Evolutionary conservation across 1,140 invertebrate species (phyloP).

Genomic region (Dolichoris vasculosae): DNA sequence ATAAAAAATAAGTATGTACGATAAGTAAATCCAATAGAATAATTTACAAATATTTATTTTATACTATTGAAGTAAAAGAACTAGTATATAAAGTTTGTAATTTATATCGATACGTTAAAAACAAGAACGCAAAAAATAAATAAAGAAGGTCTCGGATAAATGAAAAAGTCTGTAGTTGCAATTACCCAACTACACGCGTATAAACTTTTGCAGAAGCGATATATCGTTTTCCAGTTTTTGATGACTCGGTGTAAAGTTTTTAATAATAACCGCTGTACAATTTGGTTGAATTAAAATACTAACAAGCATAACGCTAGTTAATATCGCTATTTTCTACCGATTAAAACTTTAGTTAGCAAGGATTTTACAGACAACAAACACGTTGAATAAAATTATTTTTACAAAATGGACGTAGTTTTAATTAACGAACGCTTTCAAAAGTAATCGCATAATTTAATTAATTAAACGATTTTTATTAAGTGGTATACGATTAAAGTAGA

Average conservation of each 20-base stretch:
- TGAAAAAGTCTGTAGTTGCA: not conserved
- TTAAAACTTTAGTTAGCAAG: not conserved
- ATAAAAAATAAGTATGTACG: no score
- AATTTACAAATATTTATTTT: no score
- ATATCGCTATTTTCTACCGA: not conserved
- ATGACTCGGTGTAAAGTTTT: not conserved
- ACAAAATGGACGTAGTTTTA: not conserved
- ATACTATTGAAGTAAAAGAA: not conserved
- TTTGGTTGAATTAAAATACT: slow-evolving; percentile 10
- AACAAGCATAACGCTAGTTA: not conserved
- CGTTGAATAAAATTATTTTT: not conserved
- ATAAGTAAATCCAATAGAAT: no score
- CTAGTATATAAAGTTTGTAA: not conserved
- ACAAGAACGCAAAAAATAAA: not conserved
- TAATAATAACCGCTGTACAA: not conserved
- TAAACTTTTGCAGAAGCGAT: slow-evolving; percentile 5
- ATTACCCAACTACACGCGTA: not conserved
- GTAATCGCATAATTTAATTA: not conserved
- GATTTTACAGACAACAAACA: not conserved
- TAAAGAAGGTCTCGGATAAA: not conserved
- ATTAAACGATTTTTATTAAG: not conserved
- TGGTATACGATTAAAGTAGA: not conserved
- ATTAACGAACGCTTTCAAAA: not conserved
- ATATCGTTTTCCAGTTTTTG: not conserved
- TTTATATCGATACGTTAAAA: not conserved